phyloP scores from a whole-genome alignment of 2,888 invertebrate genomes.

The Chymomyza amoena region DNA sequence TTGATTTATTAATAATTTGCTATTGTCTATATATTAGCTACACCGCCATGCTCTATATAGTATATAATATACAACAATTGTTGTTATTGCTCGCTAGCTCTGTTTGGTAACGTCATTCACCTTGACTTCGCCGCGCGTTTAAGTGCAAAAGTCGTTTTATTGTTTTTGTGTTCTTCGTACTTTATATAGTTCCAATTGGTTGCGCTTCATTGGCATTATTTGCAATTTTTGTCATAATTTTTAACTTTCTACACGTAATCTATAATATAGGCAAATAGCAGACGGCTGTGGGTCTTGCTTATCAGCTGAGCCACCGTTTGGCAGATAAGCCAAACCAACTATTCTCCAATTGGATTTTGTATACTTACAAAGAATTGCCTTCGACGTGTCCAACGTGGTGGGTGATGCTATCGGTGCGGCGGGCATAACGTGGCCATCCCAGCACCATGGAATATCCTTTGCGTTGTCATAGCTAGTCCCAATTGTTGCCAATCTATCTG shows the following conservation, averaged over 20 bases:
- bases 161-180: conserved; percentile 12
- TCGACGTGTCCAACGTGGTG: not conserved
- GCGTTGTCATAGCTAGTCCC: too few species aligned
- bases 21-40: conserved; percentile 32
- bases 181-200: conserved; percentile 5
- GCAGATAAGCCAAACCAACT: conserved; percentile 35
- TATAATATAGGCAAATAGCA: not conserved
- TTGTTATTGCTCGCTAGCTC: conserved; percentile 29
- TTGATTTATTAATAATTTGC: conserved; percentile 66
- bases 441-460: too few species aligned
- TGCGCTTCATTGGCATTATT: conserved; percentile 30
- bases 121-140: conserved; percentile 50
- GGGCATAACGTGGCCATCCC: too few species aligned
- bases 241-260: not conserved
- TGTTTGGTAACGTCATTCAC: conserved; percentile 66
- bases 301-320: conserved; percentile 34
- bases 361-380: not conserved
- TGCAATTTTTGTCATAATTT: not conserved
- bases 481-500: not conserved
- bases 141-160: conserved; percentile 56
- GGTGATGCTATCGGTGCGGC: too few species aligned
- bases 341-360: conserved; percentile 25
- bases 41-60: not conserved
- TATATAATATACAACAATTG: conserved; percentile 19
- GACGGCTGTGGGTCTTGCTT: conserved; percentile 21